phyloP scores from a whole-genome alignment of 2,888 invertebrate genomes.

The Sipha maydis region DNA sequence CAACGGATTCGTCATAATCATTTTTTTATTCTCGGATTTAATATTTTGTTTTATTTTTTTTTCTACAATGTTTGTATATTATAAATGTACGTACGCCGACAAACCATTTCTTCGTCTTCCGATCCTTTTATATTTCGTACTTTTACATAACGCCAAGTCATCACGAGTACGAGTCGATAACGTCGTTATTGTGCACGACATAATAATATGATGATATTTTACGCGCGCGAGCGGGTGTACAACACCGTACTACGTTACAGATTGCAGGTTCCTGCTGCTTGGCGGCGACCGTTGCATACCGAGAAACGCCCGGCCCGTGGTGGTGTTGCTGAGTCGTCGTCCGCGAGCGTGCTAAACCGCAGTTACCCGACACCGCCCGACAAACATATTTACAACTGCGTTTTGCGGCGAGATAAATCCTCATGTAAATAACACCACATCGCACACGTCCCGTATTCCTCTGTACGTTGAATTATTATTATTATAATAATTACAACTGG shows the following conservation, averaged over 20 bases:
- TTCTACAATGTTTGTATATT: background rate
- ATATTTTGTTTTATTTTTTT: background rate
- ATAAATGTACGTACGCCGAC: background rate
- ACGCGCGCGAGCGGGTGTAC: too few species aligned
- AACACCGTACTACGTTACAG: background rate
- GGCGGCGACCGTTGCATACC: background rate
- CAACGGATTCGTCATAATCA: too few species aligned
- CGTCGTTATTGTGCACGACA: background rate
- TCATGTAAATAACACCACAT: too few species aligned
- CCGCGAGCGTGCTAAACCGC: background rate
- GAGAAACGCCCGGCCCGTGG: background rate
- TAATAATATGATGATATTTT: too few species aligned
- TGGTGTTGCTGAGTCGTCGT: background rate
- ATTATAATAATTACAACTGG: too few species aligned
- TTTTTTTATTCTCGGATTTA: background rate
- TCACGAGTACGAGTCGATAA: background rate
- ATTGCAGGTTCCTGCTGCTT: background rate
- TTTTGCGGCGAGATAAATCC: background rate
- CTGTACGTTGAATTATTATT: too few species aligned
- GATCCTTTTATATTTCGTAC: background rate
- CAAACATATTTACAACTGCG: background rate
- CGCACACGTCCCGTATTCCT: too few species aligned
- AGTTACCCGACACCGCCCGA: background rate
- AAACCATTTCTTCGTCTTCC: background rate
- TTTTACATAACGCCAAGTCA: constrained; percentile 4